Percentiles rank a stretch among this genome's conserved stretches.
Evolutionary conservation across 2,888 invertebrate species (phyloP).

Genomic region (Chrysotoxum bicinctum): DNA sequence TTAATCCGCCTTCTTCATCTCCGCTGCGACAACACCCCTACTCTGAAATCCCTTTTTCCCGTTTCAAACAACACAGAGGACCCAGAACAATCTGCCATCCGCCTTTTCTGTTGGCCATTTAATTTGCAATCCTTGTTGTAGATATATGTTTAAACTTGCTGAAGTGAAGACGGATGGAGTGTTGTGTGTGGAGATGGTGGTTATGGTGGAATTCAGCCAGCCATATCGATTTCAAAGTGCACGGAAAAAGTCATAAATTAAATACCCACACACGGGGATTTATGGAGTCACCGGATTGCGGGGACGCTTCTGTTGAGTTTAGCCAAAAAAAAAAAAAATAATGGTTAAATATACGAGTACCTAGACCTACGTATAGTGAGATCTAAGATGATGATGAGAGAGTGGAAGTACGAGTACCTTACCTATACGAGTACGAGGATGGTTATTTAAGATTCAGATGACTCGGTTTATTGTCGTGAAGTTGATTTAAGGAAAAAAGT

Average conservation of each 20-base stretch:
- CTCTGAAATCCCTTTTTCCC: not conserved
- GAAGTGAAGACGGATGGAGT: not conserved
- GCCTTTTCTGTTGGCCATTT: slow-evolving; percentile 19
- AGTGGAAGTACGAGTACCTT: not conserved
- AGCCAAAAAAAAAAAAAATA: slow-evolving; percentile 48
- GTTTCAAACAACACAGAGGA: slow-evolving; percentile 70
- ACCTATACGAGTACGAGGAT: not conserved
- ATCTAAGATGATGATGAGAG: slow-evolving; percentile 3
- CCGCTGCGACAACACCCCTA: not conserved
- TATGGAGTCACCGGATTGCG: slow-evolving; percentile 39
- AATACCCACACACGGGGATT: slow-evolving; percentile 76
- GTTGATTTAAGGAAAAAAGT: not conserved
- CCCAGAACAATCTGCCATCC: slow-evolving; percentile 56
- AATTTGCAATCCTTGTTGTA: slow-evolving; percentile 43
- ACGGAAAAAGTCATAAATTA: slow-evolving; percentile 79
- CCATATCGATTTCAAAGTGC: slow-evolving; percentile 74
- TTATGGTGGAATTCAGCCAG: slow-evolving; percentile 59
- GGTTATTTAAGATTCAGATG: not conserved
- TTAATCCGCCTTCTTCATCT: slow-evolving; percentile 34
- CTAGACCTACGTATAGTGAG: not conserved
- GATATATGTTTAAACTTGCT: not conserved
- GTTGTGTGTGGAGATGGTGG: not conserved
- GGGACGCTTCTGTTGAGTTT: slow-evolving; percentile 49
- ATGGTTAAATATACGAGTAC: not conserved
- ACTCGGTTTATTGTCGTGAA: not conserved